phyloP scores from a whole-genome alignment of 1,140 invertebrate species.

The Zaprionus taronus region DNA sequence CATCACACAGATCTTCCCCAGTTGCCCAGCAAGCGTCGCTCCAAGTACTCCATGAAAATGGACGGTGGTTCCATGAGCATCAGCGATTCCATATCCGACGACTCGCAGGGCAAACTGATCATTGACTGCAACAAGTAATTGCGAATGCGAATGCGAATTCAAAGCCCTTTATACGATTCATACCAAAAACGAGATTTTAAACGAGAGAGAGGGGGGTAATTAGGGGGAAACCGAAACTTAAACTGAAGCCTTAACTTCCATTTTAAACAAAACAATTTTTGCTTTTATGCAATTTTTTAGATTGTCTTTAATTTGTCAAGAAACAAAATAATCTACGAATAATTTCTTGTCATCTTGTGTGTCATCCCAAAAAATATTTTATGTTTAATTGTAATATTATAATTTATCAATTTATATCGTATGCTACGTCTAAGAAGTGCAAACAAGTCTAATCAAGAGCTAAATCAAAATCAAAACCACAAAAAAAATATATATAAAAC shows the following conservation, averaged over 20 bases:
- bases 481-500: conserved; percentile 8
- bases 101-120: conserved; percentile 77
- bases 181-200: conserved; percentile 49
- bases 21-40: conserved; percentile 81
- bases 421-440: conserved; percentile 47
- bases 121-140: conserved; percentile 74
- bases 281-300: conserved; percentile 13
- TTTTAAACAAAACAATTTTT: conserved; percentile 11
- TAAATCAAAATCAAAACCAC: conserved; percentile 74
- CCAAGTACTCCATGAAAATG: conserved; percentile 76
- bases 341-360: conserved; percentile 44
- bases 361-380: conserved; percentile 43
- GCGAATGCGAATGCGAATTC: background rate
- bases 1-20: conserved; percentile 86
- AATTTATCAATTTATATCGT: conserved; percentile 44
- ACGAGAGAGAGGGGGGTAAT: background rate
- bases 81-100: conserved; percentile 71
- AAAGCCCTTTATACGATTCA: conserved; percentile 33
- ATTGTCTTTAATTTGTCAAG: conserved; percentile 25
- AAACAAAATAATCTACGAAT: conserved; percentile 9
- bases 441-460: conserved; percentile 78
- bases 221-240: conserved; percentile 2
- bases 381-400: conserved; percentile 68
- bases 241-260: conserved; percentile 30
- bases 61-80: conserved; percentile 37